These are phyloP conservation scores for Telmatherina bonti DNA, from an alignment of 2,797 vertebrate species.

Conservation along the genomic window DNA sequence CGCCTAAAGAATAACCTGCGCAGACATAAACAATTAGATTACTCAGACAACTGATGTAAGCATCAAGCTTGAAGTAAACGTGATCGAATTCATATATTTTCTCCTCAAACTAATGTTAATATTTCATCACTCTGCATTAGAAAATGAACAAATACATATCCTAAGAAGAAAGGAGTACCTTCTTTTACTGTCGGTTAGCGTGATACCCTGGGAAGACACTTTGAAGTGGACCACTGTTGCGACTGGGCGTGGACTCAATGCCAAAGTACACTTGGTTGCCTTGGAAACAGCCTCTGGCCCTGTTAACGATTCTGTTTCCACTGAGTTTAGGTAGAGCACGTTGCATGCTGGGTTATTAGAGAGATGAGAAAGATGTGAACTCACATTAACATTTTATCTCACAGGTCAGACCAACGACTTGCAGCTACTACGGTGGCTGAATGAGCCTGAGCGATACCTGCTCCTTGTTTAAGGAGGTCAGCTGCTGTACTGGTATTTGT, in stretches of 20 bases:
- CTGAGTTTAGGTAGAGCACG: slow-evolving; percentile 92
- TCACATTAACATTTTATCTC: neutral
- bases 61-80: neutral
- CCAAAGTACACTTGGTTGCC: slow-evolving; percentile 87
- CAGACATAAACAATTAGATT: slow-evolving; percentile 39
- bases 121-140: neutral
- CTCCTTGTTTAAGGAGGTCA: slow-evolving; percentile 91
- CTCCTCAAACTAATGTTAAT: neutral
- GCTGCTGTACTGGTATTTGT: slow-evolving; percentile 91
- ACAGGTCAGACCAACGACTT: neutral
- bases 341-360: slow-evolving; percentile 86
- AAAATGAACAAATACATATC: neutral
- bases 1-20: slow-evolving; percentile 92
- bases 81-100: neutral
- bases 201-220: slow-evolving; percentile 92
- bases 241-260: slow-evolving; percentile 81
- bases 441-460: slow-evolving; percentile 76
- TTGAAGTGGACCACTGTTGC: slow-evolving; percentile 92
- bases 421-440: neutral
- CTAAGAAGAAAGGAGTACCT: slow-evolving; percentile 81
- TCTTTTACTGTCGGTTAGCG: slow-evolving; percentile 92
- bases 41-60: neutral
- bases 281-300: slow-evolving; percentile 92
- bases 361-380: slow-evolving; percentile 20
- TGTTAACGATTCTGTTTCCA: slow-evolving; percentile 93